A percentile compares a stretch with the other conserved stretches of the same genome.
Evolutionary conservation across 2,113 vertebrate species (phyloP).

Genomic region (human): DNA sequence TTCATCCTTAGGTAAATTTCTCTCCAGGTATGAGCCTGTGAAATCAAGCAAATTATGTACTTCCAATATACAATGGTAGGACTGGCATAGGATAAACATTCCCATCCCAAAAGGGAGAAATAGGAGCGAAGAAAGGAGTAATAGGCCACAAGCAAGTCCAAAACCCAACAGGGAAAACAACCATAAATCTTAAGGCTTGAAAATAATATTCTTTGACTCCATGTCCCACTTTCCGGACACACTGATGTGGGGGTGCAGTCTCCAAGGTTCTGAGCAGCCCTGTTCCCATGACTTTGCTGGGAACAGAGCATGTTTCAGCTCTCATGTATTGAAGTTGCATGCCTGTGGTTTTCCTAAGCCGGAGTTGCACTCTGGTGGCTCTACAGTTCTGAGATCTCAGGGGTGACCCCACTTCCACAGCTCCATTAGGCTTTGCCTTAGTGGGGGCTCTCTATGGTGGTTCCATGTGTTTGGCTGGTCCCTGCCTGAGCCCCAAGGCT

Average conservation of each 20-base stretch:
- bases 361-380: no score
- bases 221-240: neutral
- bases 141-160: neutral
- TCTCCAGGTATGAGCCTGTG: neutral
- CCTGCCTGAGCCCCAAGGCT: no score
- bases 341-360: no score
- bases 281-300: neutral
- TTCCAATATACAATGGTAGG: no score
- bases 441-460: no score
- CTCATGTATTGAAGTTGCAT: no score
- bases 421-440: no score
- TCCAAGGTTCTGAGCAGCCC: neutral
- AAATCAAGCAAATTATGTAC: neutral
- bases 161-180: neutral
- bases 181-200: neutral
- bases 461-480: no score
- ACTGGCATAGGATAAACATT: neutral
- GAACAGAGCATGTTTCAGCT: neutral
- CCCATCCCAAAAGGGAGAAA: neutral
- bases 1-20: neutral
- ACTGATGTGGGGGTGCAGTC: neutral
- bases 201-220: neutral
- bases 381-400: no score
- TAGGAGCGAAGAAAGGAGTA: neutral
- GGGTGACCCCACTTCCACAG: no score